phyloP scores from a whole-genome alignment of 2,113 vertebrate species.

The Ptilonorhynchus violaceus region DNA sequence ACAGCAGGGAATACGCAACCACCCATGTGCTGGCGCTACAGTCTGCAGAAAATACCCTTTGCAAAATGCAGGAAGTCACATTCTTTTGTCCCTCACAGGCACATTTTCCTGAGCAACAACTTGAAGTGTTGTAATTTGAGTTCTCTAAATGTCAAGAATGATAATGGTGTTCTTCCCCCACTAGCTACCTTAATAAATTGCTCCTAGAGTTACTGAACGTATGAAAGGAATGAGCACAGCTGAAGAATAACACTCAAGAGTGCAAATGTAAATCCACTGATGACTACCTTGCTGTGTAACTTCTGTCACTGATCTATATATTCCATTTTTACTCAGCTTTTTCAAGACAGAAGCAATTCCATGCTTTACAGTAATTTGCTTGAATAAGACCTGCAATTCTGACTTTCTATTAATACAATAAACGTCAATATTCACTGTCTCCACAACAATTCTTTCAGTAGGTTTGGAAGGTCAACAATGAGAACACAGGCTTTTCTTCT shows the following conservation, averaged over 20 bases:
- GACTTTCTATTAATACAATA: not conserved
- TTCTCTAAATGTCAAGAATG: not conserved
- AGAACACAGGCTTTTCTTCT: not conserved
- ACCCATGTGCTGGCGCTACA: rapidly evolving
- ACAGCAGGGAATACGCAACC: rapidly evolving
- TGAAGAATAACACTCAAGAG: not conserved
- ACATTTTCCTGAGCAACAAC: not conserved
- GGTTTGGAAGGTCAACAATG: not conserved
- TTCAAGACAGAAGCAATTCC: not conserved
- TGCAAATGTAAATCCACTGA: not conserved
- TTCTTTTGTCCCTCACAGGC: not conserved
- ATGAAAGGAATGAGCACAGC: not conserved
- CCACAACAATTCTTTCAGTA: not conserved
- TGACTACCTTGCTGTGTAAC: not conserved
- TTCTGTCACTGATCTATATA: not conserved
- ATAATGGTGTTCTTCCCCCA: not conserved
- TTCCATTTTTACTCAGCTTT: not conserved
- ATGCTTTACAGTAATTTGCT: not conserved
- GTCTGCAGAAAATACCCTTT: not conserved
- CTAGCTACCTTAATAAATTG: not conserved
- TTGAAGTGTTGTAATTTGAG: not conserved
- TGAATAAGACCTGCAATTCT: not conserved
- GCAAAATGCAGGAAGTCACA: not conserved
- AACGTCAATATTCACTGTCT: not conserved
- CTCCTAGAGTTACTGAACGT: not conserved